These are phyloP conservation scores for Phodopus roborovskii DNA, from an alignment of 2,113 vertebrate species.

Conservation along the genomic window DNA sequence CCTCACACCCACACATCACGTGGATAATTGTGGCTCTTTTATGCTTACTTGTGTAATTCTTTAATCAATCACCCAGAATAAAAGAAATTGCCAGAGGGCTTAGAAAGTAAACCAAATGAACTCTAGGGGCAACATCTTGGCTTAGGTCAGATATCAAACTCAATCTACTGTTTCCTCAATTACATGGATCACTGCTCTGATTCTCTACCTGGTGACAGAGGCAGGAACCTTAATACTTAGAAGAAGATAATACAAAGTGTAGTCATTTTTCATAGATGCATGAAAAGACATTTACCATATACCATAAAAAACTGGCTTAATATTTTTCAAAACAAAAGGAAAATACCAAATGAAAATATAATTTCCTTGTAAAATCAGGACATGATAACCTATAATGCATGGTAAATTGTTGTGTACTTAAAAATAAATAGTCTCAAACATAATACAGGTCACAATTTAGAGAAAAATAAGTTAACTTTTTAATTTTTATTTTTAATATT, in stretches of 20 bases:
- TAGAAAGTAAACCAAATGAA: slow-evolving; percentile 40
- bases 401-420: neutral
- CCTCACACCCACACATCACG: neutral
- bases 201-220: neutral
- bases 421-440: neutral
- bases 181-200: slow-evolving; percentile 31
- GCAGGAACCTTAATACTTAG: neutral
- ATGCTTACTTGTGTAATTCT: neutral
- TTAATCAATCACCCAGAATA: slow-evolving; percentile 58
- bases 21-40: neutral
- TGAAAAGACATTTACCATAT: neutral
- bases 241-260: neutral
- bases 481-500: too few relatives aligned
- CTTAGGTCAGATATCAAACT: neutral
- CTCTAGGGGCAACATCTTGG: slow-evolving; percentile 9
- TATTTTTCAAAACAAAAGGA: slow-evolving; percentile 36
- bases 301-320: neutral
- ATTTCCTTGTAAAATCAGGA: neutral
- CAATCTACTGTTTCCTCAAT: slow-evolving; percentile 59
- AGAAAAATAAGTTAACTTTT: neutral
- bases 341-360: neutral
- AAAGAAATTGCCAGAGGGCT: neutral
- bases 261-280: neutral
- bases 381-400: neutral
- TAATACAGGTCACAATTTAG: neutral